Percentiles rank a stretch among this genome's conserved stretches.
Evolutionary conservation across 2,888 invertebrate species (phyloP).

Genomic region (Drosophila picticornis): DNA sequence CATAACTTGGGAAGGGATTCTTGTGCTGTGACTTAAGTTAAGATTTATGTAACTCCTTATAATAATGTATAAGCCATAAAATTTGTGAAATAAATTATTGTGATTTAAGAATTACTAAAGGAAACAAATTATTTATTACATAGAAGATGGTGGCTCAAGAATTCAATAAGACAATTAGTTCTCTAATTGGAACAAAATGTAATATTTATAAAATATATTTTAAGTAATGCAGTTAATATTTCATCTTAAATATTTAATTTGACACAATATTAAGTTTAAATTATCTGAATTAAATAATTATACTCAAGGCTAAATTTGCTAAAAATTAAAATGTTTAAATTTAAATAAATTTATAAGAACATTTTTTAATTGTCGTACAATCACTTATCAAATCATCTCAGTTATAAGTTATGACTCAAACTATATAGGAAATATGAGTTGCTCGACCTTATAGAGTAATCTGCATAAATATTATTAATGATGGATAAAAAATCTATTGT

Average conservation of each 20-base stretch:
- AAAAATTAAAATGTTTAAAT: background rate
- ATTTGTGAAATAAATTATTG: background rate
- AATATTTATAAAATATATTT: background rate
- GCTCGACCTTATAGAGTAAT: background rate
- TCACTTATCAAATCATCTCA: background rate
- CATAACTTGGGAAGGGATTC: background rate
- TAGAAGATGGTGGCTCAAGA: background rate
- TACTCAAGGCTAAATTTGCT: background rate
- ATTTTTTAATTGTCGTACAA: background rate
- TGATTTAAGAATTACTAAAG: background rate
- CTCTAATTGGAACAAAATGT: background rate
- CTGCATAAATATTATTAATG: conserved; percentile 5
- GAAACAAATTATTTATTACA: background rate
- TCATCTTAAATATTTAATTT: background rate
- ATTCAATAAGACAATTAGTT: background rate
- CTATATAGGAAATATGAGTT: background rate
- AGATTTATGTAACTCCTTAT: background rate
- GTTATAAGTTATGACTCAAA: background rate
- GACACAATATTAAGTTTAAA: background rate
- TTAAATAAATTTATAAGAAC: background rate
- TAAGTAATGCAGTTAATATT: background rate
- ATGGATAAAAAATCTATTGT: background rate
- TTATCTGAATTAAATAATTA: background rate
- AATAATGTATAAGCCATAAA: background rate
- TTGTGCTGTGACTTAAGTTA: background rate